These are phyloP conservation scores for Ptyas mucosa DNA, from an alignment of 2,113 vertebrate species.

Conservation along the genomic window DNA sequence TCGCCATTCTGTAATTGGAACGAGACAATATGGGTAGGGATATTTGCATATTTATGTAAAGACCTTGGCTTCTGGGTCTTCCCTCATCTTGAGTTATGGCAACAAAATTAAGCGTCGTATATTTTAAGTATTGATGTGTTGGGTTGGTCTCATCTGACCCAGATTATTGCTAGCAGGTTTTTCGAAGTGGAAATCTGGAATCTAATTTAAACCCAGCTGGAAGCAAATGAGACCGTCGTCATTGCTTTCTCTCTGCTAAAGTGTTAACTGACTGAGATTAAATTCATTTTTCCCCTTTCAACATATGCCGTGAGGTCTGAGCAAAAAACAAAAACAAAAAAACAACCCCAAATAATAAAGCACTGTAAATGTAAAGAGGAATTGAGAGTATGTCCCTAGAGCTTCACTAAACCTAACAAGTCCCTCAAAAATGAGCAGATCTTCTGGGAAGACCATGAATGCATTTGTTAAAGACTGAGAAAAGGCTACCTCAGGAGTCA, in stretches of 20 bases:
- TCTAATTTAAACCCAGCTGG: constrained; percentile 46
- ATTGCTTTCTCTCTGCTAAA: constrained; percentile 19
- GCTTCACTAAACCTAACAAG: neutral
- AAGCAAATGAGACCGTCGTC: constrained; percentile 33
- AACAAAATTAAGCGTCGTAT: constrained; percentile 5
- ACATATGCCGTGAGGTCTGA: neutral
- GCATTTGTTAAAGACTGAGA: neutral
- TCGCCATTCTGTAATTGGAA: neutral
- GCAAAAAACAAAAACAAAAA: neutral
- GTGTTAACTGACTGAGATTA: constrained; percentile 27
- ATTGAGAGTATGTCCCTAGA: neutral
- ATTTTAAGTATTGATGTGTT: constrained; percentile 37
- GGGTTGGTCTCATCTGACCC: constrained; percentile 1
- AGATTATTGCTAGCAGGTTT: constrained; percentile 20
- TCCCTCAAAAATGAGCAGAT: neutral
- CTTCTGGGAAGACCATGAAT: neutral
- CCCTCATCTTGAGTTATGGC: neutral
- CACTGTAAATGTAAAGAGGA: neutral
- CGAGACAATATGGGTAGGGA: constrained; percentile 16
- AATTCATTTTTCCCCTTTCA: constrained; percentile 3
- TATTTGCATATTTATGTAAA: constrained; percentile 15
- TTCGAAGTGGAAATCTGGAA: constrained; percentile 41
- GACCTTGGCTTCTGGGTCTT: neutral
- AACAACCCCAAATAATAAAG: neutral
- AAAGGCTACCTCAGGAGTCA: neutral